Percentiles rank a stretch among this genome's conserved stretches.
Evolutionary conservation across 2,797 vertebrate genomes (phyloP).

Genomic region (Scolopax bukidnonensis): DNA sequence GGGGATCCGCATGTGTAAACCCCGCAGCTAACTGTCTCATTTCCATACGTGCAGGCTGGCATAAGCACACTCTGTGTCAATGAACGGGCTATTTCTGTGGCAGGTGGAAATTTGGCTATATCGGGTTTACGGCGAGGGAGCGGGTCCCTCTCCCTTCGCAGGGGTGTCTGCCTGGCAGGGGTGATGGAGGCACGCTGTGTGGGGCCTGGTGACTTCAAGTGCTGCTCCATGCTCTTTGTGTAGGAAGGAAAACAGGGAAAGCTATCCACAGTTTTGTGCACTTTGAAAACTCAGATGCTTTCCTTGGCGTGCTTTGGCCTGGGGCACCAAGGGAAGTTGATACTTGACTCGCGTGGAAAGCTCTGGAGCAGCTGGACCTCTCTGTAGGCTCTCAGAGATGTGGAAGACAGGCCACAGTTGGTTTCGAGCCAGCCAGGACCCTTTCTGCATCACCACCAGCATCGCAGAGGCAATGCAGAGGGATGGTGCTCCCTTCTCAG

Average conservation of each 20-base stretch:
- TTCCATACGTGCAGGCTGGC: constrained; percentile 7
- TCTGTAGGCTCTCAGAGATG: not conserved
- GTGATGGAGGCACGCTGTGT: accelerated
- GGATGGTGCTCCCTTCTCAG: not conserved
- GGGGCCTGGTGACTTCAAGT: accelerated
- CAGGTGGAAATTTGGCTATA: not conserved
- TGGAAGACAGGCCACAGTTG: not conserved
- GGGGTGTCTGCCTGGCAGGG: not conserved
- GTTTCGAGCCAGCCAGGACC: not conserved
- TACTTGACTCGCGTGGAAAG: not conserved
- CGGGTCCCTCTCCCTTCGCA: not conserved
- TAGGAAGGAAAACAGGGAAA: not conserved
- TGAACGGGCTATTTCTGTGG: not conserved
- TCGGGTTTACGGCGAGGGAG: accelerated
- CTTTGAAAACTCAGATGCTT: not conserved
- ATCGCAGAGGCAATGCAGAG: not conserved
- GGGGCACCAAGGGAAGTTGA: not conserved
- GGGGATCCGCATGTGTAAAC: constrained; percentile 25
- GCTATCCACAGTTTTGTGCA: not conserved
- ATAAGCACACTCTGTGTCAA: not conserved
- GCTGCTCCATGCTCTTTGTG: not conserved
- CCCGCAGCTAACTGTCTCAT: not conserved
- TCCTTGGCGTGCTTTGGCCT: not conserved
- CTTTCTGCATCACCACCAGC: not conserved
- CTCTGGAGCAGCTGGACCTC: not conserved